A percentile compares a stretch with the other conserved stretches of the same genome.
Conservation (phyloP, 2,113 vertebrate genomes). For the Polypterus senegalus region DNA sequence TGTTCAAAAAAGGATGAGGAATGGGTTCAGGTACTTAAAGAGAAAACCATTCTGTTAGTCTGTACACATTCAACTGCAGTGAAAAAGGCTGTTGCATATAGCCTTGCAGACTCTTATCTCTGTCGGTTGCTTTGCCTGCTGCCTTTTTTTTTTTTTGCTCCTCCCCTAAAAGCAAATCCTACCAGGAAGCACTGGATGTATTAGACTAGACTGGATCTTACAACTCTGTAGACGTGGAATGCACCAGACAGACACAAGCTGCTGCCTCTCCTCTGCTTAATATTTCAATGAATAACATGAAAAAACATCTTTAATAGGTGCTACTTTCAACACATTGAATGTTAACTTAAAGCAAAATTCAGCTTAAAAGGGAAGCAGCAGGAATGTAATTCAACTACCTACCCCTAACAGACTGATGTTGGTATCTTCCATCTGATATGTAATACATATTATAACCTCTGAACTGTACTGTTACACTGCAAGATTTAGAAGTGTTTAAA, state of each 20-base stretch:
- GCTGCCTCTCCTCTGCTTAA: not conserved
- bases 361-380: not conserved
- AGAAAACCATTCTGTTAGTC: slow-evolving; percentile 32
- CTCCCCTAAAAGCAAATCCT: slow-evolving; percentile 37
- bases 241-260: not conserved
- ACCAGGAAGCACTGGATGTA: slow-evolving; percentile 43
- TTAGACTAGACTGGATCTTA: slow-evolving; percentile 20
- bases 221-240: slow-evolving; percentile 12
- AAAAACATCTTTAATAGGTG: no score
- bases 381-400: not conserved
- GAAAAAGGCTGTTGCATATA: slow-evolving; percentile 24
- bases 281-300: not conserved
- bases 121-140: slow-evolving; percentile 37
- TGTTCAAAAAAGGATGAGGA: slow-evolving; percentile 21
- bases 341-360: not conserved
- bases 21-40: slow-evolving; percentile 29
- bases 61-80: slow-evolving; percentile 28
- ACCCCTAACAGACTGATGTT: slow-evolving; percentile 23
- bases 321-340: not conserved
- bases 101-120: slow-evolving; percentile 41
- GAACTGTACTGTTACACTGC: slow-evolving; percentile 3
- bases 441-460: slow-evolving; percentile 18
- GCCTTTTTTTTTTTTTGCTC: slow-evolving; percentile 30
- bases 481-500: not conserved
- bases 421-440: slow-evolving; percentile 35